Evolutionary conservation across 2,113 vertebrate species (phyloP).

Genomic region (Neogale vison): DNA sequence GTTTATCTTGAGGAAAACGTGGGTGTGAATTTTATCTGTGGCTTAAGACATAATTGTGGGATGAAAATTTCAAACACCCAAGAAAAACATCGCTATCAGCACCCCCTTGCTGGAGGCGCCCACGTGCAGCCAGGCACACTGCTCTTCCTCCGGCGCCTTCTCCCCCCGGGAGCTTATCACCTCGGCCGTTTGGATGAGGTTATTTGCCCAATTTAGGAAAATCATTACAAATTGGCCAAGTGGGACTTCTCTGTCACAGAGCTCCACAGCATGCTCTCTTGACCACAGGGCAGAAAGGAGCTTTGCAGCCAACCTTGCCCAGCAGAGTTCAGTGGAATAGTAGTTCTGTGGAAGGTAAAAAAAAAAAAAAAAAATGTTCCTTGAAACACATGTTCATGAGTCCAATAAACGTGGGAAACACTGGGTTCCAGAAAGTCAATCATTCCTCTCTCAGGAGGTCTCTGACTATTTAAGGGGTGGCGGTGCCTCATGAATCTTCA

Average conservation of each 20-base stretch:
- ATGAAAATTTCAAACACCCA: not conserved
- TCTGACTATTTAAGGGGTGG: not conserved
- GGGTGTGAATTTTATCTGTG: not conserved
- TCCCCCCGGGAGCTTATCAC: not conserved
- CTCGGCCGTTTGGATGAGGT: not conserved
- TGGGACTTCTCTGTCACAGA: constrained; percentile 39
- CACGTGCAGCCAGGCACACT: rapidly evolving
- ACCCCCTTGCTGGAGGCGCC: rapidly evolving
- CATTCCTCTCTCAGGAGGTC: not conserved
- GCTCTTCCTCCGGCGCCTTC: rapidly evolving
- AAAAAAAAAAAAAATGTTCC: not conserved
- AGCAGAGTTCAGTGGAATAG: not conserved
- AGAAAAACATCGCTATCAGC: not conserved
- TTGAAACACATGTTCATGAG: not conserved
- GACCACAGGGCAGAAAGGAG: not conserved
- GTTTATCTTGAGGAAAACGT: constrained; percentile 62
- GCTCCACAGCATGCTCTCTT: not conserved
- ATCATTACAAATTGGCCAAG: constrained; percentile 57
- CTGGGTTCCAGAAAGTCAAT: not conserved
- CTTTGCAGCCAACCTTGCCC: no score
- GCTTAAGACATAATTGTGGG: not conserved
- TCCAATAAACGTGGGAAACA: not conserved
- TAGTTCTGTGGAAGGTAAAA: not conserved
- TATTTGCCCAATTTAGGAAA: constrained; percentile 30
- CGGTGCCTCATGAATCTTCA: not conserved